phyloP scores from a whole-genome alignment of 2,113 vertebrate genomes.

The Thalassarche chlororhynchos region DNA sequence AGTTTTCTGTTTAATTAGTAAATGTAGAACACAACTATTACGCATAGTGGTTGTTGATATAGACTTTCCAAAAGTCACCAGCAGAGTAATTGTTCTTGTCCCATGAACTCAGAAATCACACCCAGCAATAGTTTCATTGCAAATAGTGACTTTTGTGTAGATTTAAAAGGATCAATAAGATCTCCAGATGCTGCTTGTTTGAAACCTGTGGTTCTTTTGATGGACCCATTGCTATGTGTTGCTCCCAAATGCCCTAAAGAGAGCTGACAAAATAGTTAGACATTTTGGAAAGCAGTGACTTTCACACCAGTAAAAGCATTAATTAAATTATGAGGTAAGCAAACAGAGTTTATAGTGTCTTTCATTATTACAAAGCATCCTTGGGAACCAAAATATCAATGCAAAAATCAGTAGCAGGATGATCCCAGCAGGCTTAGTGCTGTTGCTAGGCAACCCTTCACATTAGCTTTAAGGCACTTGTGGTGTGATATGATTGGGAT shows the following conservation, averaged over 20 bases:
- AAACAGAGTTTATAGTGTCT: neutral
- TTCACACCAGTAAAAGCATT: neutral
- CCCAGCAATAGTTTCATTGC: neutral
- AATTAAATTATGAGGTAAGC: neutral
- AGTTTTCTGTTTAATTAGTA: neutral
- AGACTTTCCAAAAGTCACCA: neutral
- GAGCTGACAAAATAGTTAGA: neutral
- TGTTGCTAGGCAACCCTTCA: conserved; percentile 16
- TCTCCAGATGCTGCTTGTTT: neutral
- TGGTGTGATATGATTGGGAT: neutral
- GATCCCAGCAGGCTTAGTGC: neutral
- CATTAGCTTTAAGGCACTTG: neutral
- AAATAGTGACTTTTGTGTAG: neutral
- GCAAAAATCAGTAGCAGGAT: neutral
- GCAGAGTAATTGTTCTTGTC: neutral
- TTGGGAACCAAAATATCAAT: neutral
- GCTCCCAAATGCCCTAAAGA: neutral
- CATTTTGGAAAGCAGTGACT: neutral
- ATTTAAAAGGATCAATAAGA: neutral
- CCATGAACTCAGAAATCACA: neutral
- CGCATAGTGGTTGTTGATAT: rapidly evolving
- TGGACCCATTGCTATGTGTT: neutral
- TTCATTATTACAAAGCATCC: neutral
- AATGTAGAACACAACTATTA: neutral
- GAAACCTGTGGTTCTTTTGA: neutral